A percentile compares a stretch with the other conserved stretches of the same genome.
Evolutionary conservation across 2,797 vertebrate genomes (phyloP).

Genomic region (Champsocephalus esox): DNA sequence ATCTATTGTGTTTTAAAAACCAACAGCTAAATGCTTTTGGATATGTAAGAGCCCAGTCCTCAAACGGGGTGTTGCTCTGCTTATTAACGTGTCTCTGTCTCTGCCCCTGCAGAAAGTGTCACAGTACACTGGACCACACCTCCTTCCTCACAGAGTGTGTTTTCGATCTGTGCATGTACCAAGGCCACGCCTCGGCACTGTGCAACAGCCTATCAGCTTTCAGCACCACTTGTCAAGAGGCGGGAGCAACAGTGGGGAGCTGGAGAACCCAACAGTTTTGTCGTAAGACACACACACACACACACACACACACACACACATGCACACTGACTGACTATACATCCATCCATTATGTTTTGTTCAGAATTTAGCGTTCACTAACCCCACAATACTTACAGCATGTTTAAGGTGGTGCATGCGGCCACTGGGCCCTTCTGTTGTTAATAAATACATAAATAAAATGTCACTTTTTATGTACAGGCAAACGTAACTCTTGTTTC

Average conservation of each 20-base stretch:
- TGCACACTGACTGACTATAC: background rate
- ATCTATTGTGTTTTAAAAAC: background rate
- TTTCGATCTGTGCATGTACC: conserved; percentile 45
- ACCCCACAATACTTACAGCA: background rate
- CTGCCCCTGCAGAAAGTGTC: conserved; percentile 33
- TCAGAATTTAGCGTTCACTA: background rate
- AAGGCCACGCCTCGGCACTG: conserved; percentile 36
- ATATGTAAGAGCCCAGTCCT: background rate
- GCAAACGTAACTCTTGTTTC: too few relatives aligned
- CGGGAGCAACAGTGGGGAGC: conserved; percentile 12
- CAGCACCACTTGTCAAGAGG: conserved; percentile 40
- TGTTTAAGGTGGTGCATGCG: background rate
- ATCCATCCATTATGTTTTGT: background rate
- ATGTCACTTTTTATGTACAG: too few relatives aligned
- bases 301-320: too few relatives aligned
- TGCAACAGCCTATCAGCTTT: conserved; percentile 42
- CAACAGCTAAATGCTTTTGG: background rate
- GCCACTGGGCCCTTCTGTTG: background rate
- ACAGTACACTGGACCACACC: conserved; percentile 29
- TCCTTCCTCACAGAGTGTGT: conserved; percentile 32
- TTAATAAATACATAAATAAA: too few relatives aligned
- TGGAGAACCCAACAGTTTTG: conserved; percentile 34
- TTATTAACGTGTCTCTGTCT: background rate
- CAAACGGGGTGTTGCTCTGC: too few relatives aligned
- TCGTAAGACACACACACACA: conserved; percentile 31